Base-by-base conservation (phyloP, 1,140 invertebrate species). In the Drosophila azteca region DNA sequence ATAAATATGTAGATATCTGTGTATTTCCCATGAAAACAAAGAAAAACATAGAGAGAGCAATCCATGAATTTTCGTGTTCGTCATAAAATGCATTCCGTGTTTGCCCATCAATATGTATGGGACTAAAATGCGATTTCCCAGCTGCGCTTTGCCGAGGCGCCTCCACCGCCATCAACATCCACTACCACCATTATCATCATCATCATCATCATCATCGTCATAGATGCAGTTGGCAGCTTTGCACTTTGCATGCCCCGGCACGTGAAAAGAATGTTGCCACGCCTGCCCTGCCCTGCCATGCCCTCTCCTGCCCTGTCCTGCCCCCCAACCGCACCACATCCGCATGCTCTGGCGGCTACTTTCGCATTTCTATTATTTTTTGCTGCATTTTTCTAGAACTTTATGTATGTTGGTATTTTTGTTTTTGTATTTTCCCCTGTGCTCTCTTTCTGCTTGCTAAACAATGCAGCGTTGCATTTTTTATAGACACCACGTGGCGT, bases 41-140 rank as follows among this genome's bases (percentile, higher is more conserved):
- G 17, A 26, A 26, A 26, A 26, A 26, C 3, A 26, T 5, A 43
- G 4, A 41, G 44, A 15, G 29, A 50, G 50, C 57, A 75, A 75
- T 75, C 53, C 71, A 59, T 75, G 54, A 46, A 57, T 46, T 46
- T 31, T 26, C 41, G 54, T 57, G 71, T 74, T 66, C 71, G 76
- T 76, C 72, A 76, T 76, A 76, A 76, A 75, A 75, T 75, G 71
- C 53, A 74, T 76, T 75, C 44, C 72, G 44, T 75, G 71, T 76
- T 67, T 76, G 73, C 46, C 67, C 72, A 76, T 76, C 73, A 76
- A 76, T 76, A 76, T 76, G 71, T 54, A 54, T 66, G 72, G 60
- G 35, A 51, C 45, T 49, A 20, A 43, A 71, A 52, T 49, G 60
- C 53, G 48, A 65, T 55, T 17, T 50, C 43, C 54, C 39, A 35